Percentiles rank a stretch among this genome's conserved stretches.
These are phyloP conservation scores for Lordiphosa collinella DNA, from an alignment of 1,140 invertebrate genomes.

Conservation along the genomic window DNA sequence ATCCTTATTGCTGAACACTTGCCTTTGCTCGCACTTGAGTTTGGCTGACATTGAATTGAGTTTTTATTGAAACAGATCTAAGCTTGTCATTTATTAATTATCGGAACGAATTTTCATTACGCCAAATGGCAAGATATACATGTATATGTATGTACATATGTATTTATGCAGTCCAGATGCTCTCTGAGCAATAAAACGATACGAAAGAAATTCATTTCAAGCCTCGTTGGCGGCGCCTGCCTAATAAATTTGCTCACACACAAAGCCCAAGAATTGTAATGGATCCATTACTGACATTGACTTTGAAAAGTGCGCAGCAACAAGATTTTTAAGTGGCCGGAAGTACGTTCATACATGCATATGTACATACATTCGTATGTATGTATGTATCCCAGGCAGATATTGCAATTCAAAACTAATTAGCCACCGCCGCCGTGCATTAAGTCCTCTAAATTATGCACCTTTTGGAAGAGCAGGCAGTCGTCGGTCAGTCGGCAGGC, in stretches of 20 bases:
- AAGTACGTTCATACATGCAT: too few relatives aligned
- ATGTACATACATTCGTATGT: too few relatives aligned
- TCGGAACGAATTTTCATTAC: slow-evolving; percentile 72
- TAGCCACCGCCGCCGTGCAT: slow-evolving; percentile 37
- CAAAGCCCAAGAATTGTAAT: slow-evolving; percentile 38
- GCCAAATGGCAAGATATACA: slow-evolving; percentile 30
- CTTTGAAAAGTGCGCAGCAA: slow-evolving; percentile 47
- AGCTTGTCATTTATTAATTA: slow-evolving; percentile 72
- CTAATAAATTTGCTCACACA: slow-evolving; percentile 50
- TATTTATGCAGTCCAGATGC: slow-evolving; percentile 17
- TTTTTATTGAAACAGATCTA: slow-evolving; percentile 60
- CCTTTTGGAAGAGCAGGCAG: slow-evolving; percentile 18
- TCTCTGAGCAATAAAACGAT: slow-evolving; percentile 37
- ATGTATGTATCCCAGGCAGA: neutral
- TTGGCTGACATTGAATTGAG: slow-evolving; percentile 43
- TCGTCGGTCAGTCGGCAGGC: slow-evolving; percentile 10
- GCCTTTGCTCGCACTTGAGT: too few relatives aligned
- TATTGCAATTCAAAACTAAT: slow-evolving; percentile 58
- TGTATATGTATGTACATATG: slow-evolving; percentile 16
- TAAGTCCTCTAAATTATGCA: slow-evolving; percentile 23
- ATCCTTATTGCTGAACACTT: too few relatives aligned
- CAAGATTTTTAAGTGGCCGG: slow-evolving; percentile 22
- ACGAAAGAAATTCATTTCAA: slow-evolving; percentile 64
- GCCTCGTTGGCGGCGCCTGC: slow-evolving; percentile 52
- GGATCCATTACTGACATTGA: slow-evolving; percentile 64